These are phyloP conservation scores for Pardalotus punctatus DNA, from an alignment of 2,113 vertebrate genomes.

Conservation along the genomic window DNA sequence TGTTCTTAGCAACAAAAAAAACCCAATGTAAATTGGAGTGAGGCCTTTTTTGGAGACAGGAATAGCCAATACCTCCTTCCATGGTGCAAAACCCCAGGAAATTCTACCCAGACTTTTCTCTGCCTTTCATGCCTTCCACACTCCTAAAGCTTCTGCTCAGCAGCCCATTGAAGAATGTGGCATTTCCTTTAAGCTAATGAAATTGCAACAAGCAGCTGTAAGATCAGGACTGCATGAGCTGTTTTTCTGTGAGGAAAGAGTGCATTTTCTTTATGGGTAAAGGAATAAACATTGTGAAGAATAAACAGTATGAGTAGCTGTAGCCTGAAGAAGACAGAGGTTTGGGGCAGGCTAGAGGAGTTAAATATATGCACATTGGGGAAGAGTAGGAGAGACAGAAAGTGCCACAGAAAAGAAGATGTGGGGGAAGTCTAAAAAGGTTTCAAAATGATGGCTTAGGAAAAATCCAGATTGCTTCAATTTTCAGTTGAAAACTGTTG, in stretches of 20 bases:
- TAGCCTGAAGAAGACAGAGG: not conserved
- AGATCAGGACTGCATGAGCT: not conserved
- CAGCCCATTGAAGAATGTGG: not conserved
- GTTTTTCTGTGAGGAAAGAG: not conserved
- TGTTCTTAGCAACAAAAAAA: not conserved
- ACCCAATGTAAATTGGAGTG: accelerated
- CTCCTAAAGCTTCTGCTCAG: not conserved
- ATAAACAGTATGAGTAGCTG: not conserved
- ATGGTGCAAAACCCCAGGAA: not conserved
- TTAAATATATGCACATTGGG: not conserved
- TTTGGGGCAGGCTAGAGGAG: not conserved
- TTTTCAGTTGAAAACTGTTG: not conserved
- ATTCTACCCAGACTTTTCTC: not conserved
- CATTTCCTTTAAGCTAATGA: slow-evolving; percentile 13
- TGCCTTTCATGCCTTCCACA: not conserved
- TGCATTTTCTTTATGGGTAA: not conserved
- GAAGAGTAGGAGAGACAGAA: not conserved
- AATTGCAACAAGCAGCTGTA: not conserved
- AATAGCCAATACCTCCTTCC: not conserved
- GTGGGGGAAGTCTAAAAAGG: not conserved
- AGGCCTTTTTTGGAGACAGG: not conserved
- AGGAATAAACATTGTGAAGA: not conserved
- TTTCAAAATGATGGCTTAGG: not conserved
- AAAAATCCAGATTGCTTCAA: not conserved
- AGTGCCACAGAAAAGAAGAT: not conserved